Evolutionary conservation across 2,797 vertebrate species (phyloP), one percentile per base, ranked within the genome.

Genomic region (Setipinna tenuifilis): DNA sequence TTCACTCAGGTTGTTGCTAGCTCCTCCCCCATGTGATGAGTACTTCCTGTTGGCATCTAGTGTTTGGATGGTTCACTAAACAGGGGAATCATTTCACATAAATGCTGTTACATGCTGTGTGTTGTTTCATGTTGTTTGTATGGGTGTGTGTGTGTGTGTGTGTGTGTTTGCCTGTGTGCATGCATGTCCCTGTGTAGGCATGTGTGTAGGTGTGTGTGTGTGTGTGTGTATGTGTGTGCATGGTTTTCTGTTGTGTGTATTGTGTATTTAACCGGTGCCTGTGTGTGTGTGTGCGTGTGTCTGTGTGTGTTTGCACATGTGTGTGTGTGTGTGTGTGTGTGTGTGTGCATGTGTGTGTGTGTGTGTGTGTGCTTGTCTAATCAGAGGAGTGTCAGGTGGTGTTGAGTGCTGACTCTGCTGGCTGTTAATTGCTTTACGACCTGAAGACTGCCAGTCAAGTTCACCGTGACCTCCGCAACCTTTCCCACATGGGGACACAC

Each of bases 141-240:
- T 28, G 62, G 9, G 11, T 28, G 62, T 65, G 62, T 65, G 62
- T 31, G 61, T 62, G 61, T 62, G 21, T 62, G 21, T 62, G 21
- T 62, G 21, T 62, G 17, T 62, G 61, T 62, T 14, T 62, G n/a
- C 23, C 12, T n/a, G 14, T 62, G n/a, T 62, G 61, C n/a, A 10
- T 62, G 61, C 9, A 21, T 62, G 61, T n/a, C 12, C 17, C 12
- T n/a, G 61, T 62, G 61, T n/a, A 14, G 17, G 21, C 9, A 4
- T 62, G 61, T 62, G 61, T 62, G 61, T 62, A 25, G 14, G 65
- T 71, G 65, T 71, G 65, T 71, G 65, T 71, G 65, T 71, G 65
- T 68, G 23, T 68, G 62, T 68, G 62, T 16, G 57, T 48, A 6
- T 75, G 16, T 75, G 46, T 48, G 46, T 48, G 46, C n/a, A n/a